These are phyloP conservation scores for Cotesia chilonis DNA, from an alignment of 1,140 invertebrate genomes.

Conservation along the genomic window DNA sequence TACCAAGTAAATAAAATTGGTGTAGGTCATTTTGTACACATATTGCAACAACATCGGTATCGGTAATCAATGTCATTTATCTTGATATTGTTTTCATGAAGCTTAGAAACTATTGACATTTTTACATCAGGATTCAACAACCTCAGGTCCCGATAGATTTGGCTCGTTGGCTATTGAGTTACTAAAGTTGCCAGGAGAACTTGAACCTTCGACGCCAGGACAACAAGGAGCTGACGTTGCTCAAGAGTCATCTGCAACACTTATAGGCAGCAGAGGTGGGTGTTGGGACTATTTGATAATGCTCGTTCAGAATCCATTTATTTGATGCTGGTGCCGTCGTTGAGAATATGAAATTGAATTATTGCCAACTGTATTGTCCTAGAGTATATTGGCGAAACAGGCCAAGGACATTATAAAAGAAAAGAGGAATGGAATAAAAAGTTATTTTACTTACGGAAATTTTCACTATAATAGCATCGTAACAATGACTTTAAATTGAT, in stretches of 20 bases:
- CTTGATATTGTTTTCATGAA: not conserved
- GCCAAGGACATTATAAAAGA: slow-evolving; percentile 12
- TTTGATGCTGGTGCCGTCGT: not conserved
- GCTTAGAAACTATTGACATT: slow-evolving; percentile 16
- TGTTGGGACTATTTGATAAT: slow-evolving; percentile 1
- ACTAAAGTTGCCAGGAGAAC: slow-evolving; percentile 25
- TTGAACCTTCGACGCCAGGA: not conserved
- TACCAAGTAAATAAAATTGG: too few relatives aligned
- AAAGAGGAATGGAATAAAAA: not conserved
- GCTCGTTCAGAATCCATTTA: slow-evolving; percentile 13
- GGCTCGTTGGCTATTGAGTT: slow-evolving; percentile 24
- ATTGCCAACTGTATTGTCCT: slow-evolving; percentile 14
- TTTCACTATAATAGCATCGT: slow-evolving; percentile 1
- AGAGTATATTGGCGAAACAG: slow-evolving; percentile 6
- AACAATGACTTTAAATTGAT: slow-evolving; percentile 14
- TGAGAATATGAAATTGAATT: slow-evolving; percentile 22
- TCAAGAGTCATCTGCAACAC: slow-evolving; percentile 13
- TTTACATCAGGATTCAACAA: slow-evolving; percentile 16
- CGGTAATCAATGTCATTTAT: not conserved
- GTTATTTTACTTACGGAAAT: slow-evolving; percentile 9
- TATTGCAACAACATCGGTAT: not conserved
- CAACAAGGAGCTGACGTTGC: slow-evolving; percentile 19
- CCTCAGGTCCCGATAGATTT: slow-evolving; percentile 23
- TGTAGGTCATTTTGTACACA: too few relatives aligned
- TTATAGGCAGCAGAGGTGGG: slow-evolving; percentile 4